Evolutionary conservation across 2,888 invertebrate genomes (phyloP).

Genomic region (Andrena minutula): DNA sequence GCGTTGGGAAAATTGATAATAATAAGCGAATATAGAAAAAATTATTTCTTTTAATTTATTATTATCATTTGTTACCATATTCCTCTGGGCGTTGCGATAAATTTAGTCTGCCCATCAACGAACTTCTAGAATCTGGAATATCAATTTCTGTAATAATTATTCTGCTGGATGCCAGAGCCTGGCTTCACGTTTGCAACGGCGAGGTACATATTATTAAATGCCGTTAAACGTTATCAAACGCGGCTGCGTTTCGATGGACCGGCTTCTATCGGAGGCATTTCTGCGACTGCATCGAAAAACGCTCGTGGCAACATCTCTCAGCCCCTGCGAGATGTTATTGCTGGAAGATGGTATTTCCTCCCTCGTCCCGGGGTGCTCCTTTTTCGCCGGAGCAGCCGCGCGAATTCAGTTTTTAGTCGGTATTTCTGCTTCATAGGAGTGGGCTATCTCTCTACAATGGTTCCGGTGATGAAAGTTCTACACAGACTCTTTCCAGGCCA

Average conservation of each 20-base stretch:
- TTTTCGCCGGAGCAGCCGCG: neutral
- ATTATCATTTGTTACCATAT: no score
- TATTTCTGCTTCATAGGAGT: slow-evolving; percentile 26
- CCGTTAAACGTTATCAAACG: slow-evolving; percentile 14
- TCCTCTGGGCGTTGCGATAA: neutral
- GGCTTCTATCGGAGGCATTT: slow-evolving; percentile 5
- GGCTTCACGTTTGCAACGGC: neutral
- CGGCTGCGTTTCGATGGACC: neutral
- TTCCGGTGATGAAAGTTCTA: slow-evolving; percentile 47
- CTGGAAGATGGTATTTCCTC: slow-evolving; percentile 5
- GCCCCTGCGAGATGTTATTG: slow-evolving; percentile 1
- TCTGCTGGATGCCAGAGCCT: neutral
- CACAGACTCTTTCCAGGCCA: slow-evolving; percentile 44
- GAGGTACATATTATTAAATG: neutral
- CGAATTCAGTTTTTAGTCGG: slow-evolving; percentile 29
- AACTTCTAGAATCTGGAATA: neutral
- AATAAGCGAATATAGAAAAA: no score
- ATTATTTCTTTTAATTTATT: no score
- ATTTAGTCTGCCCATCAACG: neutral
- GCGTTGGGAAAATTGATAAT: no score
- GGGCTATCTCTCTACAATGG: slow-evolving; percentile 34
- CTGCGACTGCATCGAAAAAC: slow-evolving; percentile 21
- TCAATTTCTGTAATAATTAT: neutral
- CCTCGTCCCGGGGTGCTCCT: neutral
- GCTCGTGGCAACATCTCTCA: neutral